These are phyloP conservation scores for Laticauda laticaudata DNA, from an alignment of 2,113 vertebrate genomes.

Conservation along the genomic window DNA sequence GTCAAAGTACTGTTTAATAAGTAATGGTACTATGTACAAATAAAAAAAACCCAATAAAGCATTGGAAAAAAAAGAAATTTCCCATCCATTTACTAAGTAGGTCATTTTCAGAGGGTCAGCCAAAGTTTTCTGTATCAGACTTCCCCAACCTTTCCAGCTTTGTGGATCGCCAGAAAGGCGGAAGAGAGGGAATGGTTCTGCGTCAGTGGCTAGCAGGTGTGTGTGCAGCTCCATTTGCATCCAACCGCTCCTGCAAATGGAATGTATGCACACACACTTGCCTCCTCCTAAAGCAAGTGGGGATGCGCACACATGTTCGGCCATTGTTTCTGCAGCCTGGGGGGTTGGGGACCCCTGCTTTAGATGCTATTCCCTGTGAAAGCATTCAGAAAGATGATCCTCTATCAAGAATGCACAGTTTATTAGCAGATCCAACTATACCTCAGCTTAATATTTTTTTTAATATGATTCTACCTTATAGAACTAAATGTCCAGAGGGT, in stretches of 20 bases:
- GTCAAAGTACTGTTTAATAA: too few relatives aligned
- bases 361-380: background rate
- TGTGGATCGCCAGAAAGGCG: accelerated
- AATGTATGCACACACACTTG: background rate
- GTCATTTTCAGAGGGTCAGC: background rate
- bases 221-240: background rate
- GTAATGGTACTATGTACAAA: too few relatives aligned
- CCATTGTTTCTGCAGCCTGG: background rate
- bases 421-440: background rate
- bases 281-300: background rate
- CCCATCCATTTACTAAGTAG: background rate
- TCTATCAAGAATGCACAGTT: background rate
- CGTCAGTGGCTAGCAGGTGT: background rate
- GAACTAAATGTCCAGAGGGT: background rate
- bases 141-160: background rate
- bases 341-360: background rate
- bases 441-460: background rate
- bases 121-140: background rate
- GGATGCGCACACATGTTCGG: background rate
- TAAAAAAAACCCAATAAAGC: too few relatives aligned
- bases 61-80: background rate
- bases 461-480: background rate
- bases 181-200: background rate
- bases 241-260: background rate
- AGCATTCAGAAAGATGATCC: background rate